Percentiles rank a stretch among this genome's conserved stretches.
phyloP scores from a whole-genome alignment of 2,888 invertebrate species.

The Stegana nigrithorax region DNA sequence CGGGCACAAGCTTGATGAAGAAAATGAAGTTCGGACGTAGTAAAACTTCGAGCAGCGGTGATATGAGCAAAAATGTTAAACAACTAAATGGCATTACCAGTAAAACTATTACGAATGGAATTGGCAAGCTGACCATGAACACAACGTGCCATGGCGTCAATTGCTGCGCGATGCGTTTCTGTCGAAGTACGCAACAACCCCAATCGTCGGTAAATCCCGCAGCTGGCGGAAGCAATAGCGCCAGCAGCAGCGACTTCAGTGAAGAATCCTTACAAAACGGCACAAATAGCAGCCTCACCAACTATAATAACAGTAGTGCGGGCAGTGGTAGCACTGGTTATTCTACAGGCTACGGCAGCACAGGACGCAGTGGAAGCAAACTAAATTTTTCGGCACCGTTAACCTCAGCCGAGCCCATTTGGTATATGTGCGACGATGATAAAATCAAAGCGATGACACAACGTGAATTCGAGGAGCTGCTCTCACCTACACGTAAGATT shows the following conservation, averaged over 20 bases:
- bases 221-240: constrained; percentile 42
- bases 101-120: constrained; percentile 66
- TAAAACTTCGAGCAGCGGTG: constrained; percentile 68
- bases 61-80: constrained; percentile 68
- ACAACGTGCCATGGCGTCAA: constrained; percentile 71
- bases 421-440: constrained; percentile 92
- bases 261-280: constrained; percentile 61
- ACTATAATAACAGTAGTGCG: constrained; percentile 36
- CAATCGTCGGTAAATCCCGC: constrained; percentile 33
- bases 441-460: constrained; percentile 82
- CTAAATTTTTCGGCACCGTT: constrained; percentile 6
- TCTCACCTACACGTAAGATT: constrained; percentile 79
- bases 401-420: constrained; percentile 69
- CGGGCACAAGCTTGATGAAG: constrained; percentile 64
- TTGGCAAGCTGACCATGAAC: constrained; percentile 65
- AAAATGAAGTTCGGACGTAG: constrained; percentile 68
- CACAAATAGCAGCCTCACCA: constrained; percentile 50
- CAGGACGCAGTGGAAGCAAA: constrained; percentile 44
- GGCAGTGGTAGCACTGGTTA: constrained; percentile 31
- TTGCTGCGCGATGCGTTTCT: constrained; percentile 72
- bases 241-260: constrained; percentile 57
- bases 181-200: constrained; percentile 44
- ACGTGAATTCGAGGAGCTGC: constrained; percentile 82
- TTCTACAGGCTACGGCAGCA: constrained; percentile 64
- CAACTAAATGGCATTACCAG: constrained; percentile 65